Conservation (phyloP, 2,113 vertebrate species). For the Psilopsiagon aurifrons region DNA sequence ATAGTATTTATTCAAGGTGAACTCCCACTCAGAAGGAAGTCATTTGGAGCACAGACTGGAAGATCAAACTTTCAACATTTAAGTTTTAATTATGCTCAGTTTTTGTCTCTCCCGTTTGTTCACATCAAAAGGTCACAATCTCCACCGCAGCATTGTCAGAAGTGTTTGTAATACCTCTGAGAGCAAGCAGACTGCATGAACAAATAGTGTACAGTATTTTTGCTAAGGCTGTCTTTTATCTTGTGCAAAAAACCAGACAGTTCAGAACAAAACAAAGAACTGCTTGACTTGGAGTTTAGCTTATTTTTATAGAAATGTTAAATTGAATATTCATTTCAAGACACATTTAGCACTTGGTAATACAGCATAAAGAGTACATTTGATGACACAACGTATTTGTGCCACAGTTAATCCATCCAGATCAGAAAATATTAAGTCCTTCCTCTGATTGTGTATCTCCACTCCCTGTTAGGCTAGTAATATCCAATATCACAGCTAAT, state of each 20-base stretch:
- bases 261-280: not conserved
- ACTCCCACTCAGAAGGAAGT: not conserved
- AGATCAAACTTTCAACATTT: constrained; percentile 6
- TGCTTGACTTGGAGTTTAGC: not conserved
- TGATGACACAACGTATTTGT: not conserved
- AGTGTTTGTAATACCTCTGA: constrained; percentile 13
- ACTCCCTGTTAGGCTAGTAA: not conserved
- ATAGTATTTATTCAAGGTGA: constrained; percentile 30
- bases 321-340: not conserved
- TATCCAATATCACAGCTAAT: not conserved
- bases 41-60: not conserved
- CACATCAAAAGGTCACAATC: not conserved
- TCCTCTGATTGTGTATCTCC: not conserved
- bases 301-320: not conserved
- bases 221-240: not conserved
- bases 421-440: not conserved
- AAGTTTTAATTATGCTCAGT: constrained; percentile 29
- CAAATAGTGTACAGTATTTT: not conserved
- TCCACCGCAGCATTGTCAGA: not conserved
- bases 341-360: not conserved
- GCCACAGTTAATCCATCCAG: not conserved
- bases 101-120: constrained; percentile 20
- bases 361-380: not conserved
- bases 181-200: not conserved
- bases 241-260: not conserved